phyloP scores from a whole-genome alignment of 2,113 vertebrate species.

The Osmerus mordax region DNA sequence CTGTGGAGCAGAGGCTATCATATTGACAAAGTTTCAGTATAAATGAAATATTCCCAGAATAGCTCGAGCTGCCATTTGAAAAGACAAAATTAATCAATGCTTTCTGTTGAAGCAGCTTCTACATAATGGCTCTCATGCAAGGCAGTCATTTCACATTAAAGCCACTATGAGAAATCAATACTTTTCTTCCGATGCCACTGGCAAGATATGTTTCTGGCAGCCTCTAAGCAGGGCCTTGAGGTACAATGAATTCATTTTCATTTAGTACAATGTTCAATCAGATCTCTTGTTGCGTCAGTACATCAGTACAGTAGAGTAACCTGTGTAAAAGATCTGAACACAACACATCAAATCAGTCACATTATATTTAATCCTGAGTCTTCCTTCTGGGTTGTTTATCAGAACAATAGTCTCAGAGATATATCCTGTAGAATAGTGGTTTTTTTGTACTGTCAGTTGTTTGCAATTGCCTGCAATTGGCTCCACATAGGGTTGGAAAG shows the following conservation, averaged over 20 bases:
- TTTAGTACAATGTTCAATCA: slow-evolving; percentile 17
- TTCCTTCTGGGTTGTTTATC: no score
- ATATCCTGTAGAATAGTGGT: no score
- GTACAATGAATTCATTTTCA: slow-evolving; percentile 20
- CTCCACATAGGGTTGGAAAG: neutral
- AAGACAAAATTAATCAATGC: slow-evolving; percentile 59
- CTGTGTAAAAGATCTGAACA: neutral
- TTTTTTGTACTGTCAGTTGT: slow-evolving; percentile 30
- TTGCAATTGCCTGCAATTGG: slow-evolving; percentile 18
- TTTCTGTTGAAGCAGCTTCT: slow-evolving; percentile 45
- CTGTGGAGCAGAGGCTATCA: slow-evolving; percentile 32
- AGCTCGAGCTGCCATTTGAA: slow-evolving; percentile 46
- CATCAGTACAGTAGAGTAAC: no score
- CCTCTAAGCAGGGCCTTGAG: slow-evolving; percentile 1
- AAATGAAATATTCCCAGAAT: slow-evolving; percentile 46
- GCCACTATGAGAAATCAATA: slow-evolving; percentile 52
- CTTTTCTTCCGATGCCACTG: slow-evolving; percentile 24
- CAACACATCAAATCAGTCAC: no score
- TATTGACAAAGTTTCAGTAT: slow-evolving; percentile 53
- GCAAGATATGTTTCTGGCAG: slow-evolving; percentile 21
- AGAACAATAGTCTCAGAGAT: no score
- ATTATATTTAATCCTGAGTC: no score
- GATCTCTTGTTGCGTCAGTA: slow-evolving; percentile 10
- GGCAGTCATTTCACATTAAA: slow-evolving; percentile 56
- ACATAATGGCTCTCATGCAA: slow-evolving; percentile 49